phyloP scores from a whole-genome alignment of 2,797 vertebrate genomes.

The Danio jaintianensis region DNA sequence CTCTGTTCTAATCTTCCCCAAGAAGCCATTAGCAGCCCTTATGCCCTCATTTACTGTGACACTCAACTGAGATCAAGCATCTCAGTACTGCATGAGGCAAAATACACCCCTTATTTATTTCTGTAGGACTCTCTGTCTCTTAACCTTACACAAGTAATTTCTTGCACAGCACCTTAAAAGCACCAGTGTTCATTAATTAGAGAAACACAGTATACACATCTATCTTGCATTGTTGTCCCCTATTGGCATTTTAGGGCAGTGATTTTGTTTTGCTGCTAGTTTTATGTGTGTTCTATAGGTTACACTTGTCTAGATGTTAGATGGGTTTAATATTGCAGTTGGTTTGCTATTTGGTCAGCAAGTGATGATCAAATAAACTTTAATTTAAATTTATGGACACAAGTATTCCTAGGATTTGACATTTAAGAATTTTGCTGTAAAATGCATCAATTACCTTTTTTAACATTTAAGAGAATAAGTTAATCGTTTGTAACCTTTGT shows the following conservation, averaged over 20 bases:
- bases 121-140: conserved; percentile 70
- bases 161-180: conserved; percentile 21
- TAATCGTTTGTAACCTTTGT: neutral
- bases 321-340: conserved; percentile 4
- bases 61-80: conserved; percentile 76
- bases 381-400: neutral
- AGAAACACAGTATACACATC: conserved; percentile 64
- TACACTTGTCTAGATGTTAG: conserved; percentile 43
- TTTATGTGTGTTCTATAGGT: conserved; percentile 71
- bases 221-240: conserved; percentile 60
- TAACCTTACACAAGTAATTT: conserved; percentile 24
- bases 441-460: neutral
- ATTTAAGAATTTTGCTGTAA: neutral
- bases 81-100: conserved; percentile 68
- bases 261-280: conserved; percentile 78
- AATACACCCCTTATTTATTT: conserved; percentile 73
- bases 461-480: neutral
- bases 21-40: conserved; percentile 66
- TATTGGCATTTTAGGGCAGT: conserved; percentile 80
- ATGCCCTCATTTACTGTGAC: conserved; percentile 60
- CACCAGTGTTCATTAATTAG: conserved; percentile 75
- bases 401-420: neutral
- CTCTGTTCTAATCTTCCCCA: conserved; percentile 59
- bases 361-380: neutral
- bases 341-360: conserved; percentile 7